phyloP scores from a whole-genome alignment of 2,113 vertebrate genomes.

The Aptenodytes patagonicus region DNA sequence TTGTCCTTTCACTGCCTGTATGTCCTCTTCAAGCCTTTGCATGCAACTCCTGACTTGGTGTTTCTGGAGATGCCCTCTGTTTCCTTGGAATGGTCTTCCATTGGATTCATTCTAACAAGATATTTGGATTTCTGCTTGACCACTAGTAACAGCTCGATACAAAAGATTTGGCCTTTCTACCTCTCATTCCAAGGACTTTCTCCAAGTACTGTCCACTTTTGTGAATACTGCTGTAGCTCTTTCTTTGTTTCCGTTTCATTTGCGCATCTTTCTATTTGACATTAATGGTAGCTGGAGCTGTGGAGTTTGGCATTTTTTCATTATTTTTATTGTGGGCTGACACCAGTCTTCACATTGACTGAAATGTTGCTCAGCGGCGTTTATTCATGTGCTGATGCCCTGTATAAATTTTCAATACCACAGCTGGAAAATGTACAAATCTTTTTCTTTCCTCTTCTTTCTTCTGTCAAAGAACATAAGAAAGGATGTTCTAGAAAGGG shows the following conservation, averaged over 20 bases:
- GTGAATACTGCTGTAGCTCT: neutral
- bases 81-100: neutral
- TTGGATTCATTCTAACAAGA: neutral
- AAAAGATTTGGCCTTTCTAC: neutral
- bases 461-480: neutral
- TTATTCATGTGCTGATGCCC: slow-evolving; percentile 4
- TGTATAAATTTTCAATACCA: neutral
- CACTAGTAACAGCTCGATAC: neutral
- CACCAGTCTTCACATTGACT: neutral
- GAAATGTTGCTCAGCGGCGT: neutral
- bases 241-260: neutral
- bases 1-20: neutral
- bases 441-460: slow-evolving; percentile 1
- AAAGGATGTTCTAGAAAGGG: neutral
- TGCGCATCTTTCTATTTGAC: neutral
- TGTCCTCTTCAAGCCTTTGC: neutral
- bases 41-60: neutral
- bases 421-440: neutral
- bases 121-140: neutral
- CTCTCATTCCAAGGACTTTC: neutral
- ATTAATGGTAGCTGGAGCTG: neutral
- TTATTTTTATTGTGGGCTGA: neutral
- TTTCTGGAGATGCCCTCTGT: neutral
- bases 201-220: neutral
- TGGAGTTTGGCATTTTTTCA: neutral